phyloP scores from a whole-genome alignment of 2,113 vertebrate genomes.

The Abramis brama region DNA sequence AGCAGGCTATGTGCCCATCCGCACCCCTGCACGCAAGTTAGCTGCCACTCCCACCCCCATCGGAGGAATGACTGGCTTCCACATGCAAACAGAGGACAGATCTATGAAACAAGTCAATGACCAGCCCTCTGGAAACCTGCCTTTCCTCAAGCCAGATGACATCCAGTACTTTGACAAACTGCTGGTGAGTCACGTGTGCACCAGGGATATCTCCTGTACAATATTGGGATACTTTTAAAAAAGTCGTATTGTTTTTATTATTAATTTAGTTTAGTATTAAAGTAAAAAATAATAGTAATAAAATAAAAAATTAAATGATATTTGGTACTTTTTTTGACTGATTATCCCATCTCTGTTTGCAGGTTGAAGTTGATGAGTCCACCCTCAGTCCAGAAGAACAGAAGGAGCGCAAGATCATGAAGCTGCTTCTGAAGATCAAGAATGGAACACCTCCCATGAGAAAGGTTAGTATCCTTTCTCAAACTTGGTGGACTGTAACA shows the following conservation, averaged over 20 bases:
- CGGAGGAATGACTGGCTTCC: slow-evolving; percentile 97
- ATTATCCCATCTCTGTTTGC: background rate
- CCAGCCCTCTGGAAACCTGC: slow-evolving; percentile 97
- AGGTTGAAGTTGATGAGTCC: slow-evolving; percentile 99
- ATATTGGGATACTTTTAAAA: too few relatives aligned
- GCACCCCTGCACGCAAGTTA: slow-evolving; percentile 95
- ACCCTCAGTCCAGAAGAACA: slow-evolving; percentile 97
- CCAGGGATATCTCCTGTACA: too few relatives aligned
- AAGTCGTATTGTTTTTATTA: too few relatives aligned
- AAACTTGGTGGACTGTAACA: background rate
- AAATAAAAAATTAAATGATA: too few relatives aligned
- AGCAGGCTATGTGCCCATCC: slow-evolving; percentile 96
- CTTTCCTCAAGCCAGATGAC: slow-evolving; percentile 98
- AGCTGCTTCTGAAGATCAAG: slow-evolving; percentile 97
- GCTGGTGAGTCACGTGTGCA: slow-evolving; percentile 77
- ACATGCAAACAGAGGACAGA: slow-evolving; percentile 96
- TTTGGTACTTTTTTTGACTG: background rate
- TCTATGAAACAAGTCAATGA: slow-evolving; percentile 96
- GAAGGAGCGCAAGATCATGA: slow-evolving; percentile 99
- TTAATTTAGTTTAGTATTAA: too few relatives aligned
- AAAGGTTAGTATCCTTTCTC: slow-evolving; percentile 77
- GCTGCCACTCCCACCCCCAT: slow-evolving; percentile 96
- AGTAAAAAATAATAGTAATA: too few relatives aligned
- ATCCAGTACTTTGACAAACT: slow-evolving; percentile 99
- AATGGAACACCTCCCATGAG: slow-evolving; percentile 99